Conservation (phyloP, 2,888 invertebrate genomes). For the Boloria euphrosyne region DNA sequence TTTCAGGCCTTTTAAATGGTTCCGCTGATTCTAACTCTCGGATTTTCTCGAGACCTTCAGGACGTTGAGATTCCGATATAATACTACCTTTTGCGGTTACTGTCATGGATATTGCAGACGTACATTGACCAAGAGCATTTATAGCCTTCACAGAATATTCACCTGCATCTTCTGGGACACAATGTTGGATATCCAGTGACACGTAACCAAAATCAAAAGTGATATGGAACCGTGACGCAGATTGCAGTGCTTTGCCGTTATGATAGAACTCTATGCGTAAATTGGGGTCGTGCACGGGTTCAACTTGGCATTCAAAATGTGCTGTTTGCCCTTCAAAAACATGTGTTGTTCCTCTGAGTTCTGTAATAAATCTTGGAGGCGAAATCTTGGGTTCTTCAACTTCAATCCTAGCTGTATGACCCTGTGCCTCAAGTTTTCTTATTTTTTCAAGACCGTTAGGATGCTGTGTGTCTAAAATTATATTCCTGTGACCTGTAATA, state of each 20-base stretch:
- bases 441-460: slow-evolving; percentile 96
- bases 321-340: slow-evolving; percentile 96
- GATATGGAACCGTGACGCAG: slow-evolving; percentile 95
- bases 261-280: slow-evolving; percentile 95
- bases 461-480: slow-evolving; percentile 94
- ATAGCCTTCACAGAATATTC: slow-evolving; percentile 96
- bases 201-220: slow-evolving; percentile 99
- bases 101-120: slow-evolving; percentile 90
- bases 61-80: slow-evolving; percentile 94
- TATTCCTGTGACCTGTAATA: slow-evolving; percentile 87
- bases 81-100: slow-evolving; percentile 93
- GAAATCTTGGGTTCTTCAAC: slow-evolving; percentile 90
- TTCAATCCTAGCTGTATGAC: slow-evolving; percentile 89
- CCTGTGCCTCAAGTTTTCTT: slow-evolving; percentile 94
- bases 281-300: slow-evolving; percentile 94
- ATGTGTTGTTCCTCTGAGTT: slow-evolving; percentile 92
- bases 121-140: slow-evolving; percentile 95
- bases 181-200: slow-evolving; percentile 96
- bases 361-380: slow-evolving; percentile 92
- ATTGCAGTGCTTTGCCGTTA: slow-evolving; percentile 94
- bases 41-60: slow-evolving; percentile 97
- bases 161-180: slow-evolving; percentile 97
- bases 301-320: slow-evolving; percentile 97
- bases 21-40: slow-evolving; percentile 91
- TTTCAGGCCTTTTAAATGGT: slow-evolving; percentile 90